Conservation (phyloP, 2,113 vertebrate species). For the Nesoenas mayeri region DNA sequence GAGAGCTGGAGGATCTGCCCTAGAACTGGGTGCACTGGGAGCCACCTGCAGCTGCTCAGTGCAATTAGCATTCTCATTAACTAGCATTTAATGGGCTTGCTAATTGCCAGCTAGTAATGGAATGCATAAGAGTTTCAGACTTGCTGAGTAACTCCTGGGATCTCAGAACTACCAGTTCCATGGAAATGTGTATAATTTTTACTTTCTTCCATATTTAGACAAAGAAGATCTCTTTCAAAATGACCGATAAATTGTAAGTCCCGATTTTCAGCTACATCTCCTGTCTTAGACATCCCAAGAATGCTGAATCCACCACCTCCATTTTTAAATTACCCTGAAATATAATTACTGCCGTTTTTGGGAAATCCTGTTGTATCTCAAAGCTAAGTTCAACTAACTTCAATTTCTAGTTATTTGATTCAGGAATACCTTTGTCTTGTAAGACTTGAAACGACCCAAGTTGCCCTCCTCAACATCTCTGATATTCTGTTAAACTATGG, state of each 20-base stretch:
- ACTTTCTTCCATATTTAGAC: neutral
- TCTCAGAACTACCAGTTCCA: neutral
- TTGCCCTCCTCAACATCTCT: neutral
- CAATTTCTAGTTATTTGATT: neutral
- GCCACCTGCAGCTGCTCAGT: slow-evolving; percentile 27
- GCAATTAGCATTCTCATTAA: slow-evolving; percentile 36
- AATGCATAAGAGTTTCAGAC: neutral
- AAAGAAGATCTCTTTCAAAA: neutral
- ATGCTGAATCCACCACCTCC: neutral
- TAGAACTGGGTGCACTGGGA: neutral
- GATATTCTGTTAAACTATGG: accelerated
- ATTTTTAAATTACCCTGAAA: neutral
- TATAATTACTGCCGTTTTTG: neutral
- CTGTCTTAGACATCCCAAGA: neutral
- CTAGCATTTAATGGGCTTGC: neutral
- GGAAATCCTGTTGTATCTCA: neutral
- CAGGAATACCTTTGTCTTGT: neutral
- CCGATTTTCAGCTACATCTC: neutral
- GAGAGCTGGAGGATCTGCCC: neutral
- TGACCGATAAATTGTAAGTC: neutral
- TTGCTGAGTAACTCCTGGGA: neutral
- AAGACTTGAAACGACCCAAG: neutral
- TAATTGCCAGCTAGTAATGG: slow-evolving; percentile 9
- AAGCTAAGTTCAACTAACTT: neutral
- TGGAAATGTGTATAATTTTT: neutral